Conservation (phyloP, 2,797 vertebrate species). For the Liparis tanakae region DNA sequence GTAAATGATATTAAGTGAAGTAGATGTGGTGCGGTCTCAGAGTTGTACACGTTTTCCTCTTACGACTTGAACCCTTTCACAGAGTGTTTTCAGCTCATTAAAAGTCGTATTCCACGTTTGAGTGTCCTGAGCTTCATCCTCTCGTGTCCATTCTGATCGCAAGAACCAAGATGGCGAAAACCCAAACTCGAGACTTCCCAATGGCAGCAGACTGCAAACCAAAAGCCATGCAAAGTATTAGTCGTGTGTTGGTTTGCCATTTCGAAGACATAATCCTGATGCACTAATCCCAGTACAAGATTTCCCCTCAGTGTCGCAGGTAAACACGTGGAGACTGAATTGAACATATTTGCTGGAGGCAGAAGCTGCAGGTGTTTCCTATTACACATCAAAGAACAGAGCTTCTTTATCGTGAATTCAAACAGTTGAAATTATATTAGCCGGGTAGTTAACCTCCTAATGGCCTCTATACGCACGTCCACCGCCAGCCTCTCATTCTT, state of each 20-base stretch:
- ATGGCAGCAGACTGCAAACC: not conserved
- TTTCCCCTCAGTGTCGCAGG: not conserved
- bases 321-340: slow-evolving; percentile 58
- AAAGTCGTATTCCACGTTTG: not conserved
- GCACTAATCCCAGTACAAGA: not conserved
- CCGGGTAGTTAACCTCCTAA: slow-evolving; percentile 56
- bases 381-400: slow-evolving; percentile 58
- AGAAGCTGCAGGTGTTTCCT: slow-evolving; percentile 60
- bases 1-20: not conserved
- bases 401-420: slow-evolving; percentile 55
- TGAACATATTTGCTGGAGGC: slow-evolving; percentile 65
- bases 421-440: slow-evolving; percentile 57
- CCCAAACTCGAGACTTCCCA: not conserved
- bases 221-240: not conserved
- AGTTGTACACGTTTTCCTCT: no score
- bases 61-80: not conserved
- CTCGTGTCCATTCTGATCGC: not conserved
- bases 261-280: not conserved
- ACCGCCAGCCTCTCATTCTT: slow-evolving; percentile 16
- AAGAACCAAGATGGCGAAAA: not conserved
- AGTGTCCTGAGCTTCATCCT: not conserved
- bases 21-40: no score
- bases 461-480: slow-evolving; percentile 34
- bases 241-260: not conserved
- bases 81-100: not conserved